Evolutionary conservation across 1,140 invertebrate species (phyloP), one percentile per base, ranked within the genome.

Genomic region (Mylabris phalerata): DNA sequence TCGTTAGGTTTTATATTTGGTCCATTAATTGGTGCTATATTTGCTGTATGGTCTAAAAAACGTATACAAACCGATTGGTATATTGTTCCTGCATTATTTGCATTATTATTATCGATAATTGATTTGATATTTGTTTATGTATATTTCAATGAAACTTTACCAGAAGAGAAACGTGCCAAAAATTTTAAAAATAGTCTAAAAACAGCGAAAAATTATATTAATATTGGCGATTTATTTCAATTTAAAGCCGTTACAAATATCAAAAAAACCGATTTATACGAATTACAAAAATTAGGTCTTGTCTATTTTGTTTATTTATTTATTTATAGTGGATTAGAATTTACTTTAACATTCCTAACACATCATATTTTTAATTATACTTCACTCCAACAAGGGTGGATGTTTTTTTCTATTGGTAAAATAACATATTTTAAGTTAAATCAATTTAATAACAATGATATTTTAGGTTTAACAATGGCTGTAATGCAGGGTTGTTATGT

Each of bases 301-400:
- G 84, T 93, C 19, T 98, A 98, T 75, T 98, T 99, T 73, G 72
- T 96, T 1, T 99, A 97, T 75, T 78, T 99, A 42, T 96, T 99
- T 70, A 79, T 98, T 24, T 99, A 98, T 72, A 98, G 95, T 54
- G 96, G 95, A 1, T 77, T 99, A 39, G 97, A 99, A 76, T 99
- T 98, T 71, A 98, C 96, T 1, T 77, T 99, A 27, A 97, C 95
- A 41, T 99, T 99, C 76, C 79, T 99, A 27, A 97, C 93, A 46
- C 94, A 98, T 78, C 86, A 94, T 64, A 84, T 88, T 44, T 98
- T 98, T 72, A 78, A 86, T 38, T 98, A 94, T 72, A 88, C 86
- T 32, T 92, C 93, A 27, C 93, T 95, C 86, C 89, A 98, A 72
- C 96, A 99, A 79, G 97, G 95, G 5, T 93, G 89, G 80, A 98